A percentile compares a stretch with the other conserved stretches of the same genome.
phyloP scores from a whole-genome alignment of 2,797 vertebrate species.

The Xerus rutilus region DNA sequence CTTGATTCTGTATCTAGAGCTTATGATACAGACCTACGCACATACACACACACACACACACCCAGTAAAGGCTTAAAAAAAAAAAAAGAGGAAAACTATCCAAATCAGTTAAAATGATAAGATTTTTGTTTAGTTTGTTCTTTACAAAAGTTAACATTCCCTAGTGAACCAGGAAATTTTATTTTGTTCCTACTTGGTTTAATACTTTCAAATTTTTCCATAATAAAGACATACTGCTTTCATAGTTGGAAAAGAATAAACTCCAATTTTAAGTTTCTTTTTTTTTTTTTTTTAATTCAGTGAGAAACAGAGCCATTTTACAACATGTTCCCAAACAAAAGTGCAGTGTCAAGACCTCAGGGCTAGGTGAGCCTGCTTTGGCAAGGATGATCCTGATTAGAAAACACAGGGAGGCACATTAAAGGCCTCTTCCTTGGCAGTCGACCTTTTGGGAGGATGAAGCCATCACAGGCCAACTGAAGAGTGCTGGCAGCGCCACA shows the following conservation, averaged over 20 bases:
- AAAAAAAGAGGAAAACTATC: background rate
- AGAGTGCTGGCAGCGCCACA: background rate
- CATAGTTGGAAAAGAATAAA: background rate
- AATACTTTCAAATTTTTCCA: constrained; percentile 35
- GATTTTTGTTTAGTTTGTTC: constrained; percentile 13
- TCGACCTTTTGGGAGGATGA: background rate
- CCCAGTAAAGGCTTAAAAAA: background rate
- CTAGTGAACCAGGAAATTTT: constrained; percentile 43
- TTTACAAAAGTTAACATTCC: background rate
- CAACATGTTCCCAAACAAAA: constrained; percentile 34
- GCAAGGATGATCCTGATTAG: background rate
- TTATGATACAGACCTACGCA: background rate
- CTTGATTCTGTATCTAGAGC: background rate
- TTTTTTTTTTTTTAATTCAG: background rate
- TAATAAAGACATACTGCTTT: constrained; percentile 15
- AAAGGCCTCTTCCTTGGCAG: background rate
- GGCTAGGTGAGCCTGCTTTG: background rate
- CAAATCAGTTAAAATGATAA: constrained; percentile 13
- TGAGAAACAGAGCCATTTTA: constrained; percentile 13
- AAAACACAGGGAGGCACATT: background rate
- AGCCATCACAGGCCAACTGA: background rate
- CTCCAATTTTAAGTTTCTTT: background rate
- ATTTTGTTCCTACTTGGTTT: constrained; percentile 53
- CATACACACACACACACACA: background rate
- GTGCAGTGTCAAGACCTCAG: background rate